Evolutionary conservation across 2,113 vertebrate genomes (phyloP).

Genomic region (Collichthys lucidus): DNA sequence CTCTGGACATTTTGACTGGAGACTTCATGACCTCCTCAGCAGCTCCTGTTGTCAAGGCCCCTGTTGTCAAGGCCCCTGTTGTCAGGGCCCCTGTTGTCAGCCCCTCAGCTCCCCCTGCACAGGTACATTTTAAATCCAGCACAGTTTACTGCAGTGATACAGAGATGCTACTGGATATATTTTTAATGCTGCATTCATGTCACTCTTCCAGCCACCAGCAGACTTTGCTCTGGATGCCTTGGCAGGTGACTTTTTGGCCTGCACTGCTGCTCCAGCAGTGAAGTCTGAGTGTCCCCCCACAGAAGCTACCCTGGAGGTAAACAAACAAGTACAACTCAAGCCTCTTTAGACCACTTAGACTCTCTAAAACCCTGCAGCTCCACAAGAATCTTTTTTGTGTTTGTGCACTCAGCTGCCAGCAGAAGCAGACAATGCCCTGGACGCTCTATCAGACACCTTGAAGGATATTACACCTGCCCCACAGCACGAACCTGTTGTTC

Average conservation of each 20-base stretch:
- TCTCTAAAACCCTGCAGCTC: not conserved
- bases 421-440: conserved; percentile 71
- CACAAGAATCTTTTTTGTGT: not conserved
- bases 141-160: not conserved
- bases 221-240: conserved; percentile 71
- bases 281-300: conserved; percentile 61
- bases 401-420: conserved; percentile 61
- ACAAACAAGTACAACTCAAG: not conserved
- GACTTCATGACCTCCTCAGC: conserved; percentile 66
- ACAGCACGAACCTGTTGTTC: conserved; percentile 62
- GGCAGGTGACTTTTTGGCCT: conserved; percentile 71
- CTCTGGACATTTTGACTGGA: conserved; percentile 80
- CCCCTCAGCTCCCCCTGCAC: conserved; percentile 54
- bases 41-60: conserved; percentile 69
- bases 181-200: not conserved
- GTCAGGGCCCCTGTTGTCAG: conserved; percentile 10
- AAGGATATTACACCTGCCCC: conserved; percentile 69
- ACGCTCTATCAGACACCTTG: conserved; percentile 81
- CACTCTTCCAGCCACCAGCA: conserved; percentile 46
- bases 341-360: not conserved
- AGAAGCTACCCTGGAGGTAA: conserved; percentile 60
- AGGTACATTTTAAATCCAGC: conserved; percentile 28
- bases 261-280: conserved; percentile 70
- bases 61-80: conserved; percentile 57
- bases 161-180: not conserved